Base-by-base conservation (phyloP, 2,797 vertebrate species). In the Heterohyrax brucei region DNA sequence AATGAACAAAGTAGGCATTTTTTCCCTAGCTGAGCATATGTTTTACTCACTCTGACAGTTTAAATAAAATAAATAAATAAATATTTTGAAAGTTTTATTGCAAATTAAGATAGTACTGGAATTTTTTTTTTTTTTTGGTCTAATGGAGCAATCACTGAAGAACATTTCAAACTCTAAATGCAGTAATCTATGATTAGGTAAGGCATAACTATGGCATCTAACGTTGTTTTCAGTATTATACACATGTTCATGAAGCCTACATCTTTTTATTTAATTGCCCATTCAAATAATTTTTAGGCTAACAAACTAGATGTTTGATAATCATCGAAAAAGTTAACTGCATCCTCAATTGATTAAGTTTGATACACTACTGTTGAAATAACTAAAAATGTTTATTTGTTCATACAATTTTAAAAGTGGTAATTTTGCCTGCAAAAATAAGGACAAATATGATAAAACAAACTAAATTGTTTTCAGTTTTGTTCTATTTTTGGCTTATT, bases 51-150 rank as follows among this genome's bases (percentile, higher is more conserved):
- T 70, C 2, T 81, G 10, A 88, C 62, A 13, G 5, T 70, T 91
- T 87, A 77, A 93, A 87, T 89, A 68, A 88, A 73, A 89, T 68
- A 85, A 86, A 77, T 68, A 59, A 50, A 14, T 76, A 73, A 21
- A 87, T 72, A 4, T 85, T 90, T 90, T 79, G 46, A 88, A 86
- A 92, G 9, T 39, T 82, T 14, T 76, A 75, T 50, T n/a, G 92
- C 2, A 56, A 22, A 70, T 5, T 87, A 3, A 90, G 75, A 4
- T 79, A 78, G 1, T 56, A 46, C 24, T 77, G 83, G 44, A 89
- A 30, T 66, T 78, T 6, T 53, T 91, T 89, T 28, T 81, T n/a
- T 39, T 39, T 39, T 39, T 39, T 39, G 39, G 12, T 62, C 5
- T 61, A 62, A 76, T 93, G 18, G 16, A 86, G 5, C 16, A 73